Evolutionary conservation across 1,140 invertebrate species (phyloP).

Genomic region (Babylonia areolata): DNA sequence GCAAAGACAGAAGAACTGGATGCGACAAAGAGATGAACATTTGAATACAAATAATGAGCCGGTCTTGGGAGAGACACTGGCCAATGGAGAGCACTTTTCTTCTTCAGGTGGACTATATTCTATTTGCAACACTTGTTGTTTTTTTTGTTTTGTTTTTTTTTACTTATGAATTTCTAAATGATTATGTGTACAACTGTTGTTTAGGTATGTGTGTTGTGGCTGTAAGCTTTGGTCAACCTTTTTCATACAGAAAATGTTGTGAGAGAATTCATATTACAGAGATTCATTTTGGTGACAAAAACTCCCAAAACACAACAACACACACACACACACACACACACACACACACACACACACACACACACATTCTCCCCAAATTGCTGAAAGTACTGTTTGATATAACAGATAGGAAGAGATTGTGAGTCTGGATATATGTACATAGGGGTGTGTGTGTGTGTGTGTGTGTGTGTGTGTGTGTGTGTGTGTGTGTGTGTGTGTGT

Average conservation of each 20-base stretch:
- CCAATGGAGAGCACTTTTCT: not conserved
- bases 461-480: not conserved
- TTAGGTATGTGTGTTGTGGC: no score
- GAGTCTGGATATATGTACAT: not conserved
- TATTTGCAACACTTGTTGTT: not conserved
- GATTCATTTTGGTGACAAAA: no score
- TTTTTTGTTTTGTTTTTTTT: no score
- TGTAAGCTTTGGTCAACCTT: no score
- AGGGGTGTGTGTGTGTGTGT: not conserved
- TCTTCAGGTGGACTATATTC: not conserved
- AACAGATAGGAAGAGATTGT: not conserved
- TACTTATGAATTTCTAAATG: no score
- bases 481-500: not conserved
- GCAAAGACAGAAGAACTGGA: constrained; percentile 52
- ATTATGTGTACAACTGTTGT: no score
- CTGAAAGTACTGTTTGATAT: not conserved
- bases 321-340: no score
- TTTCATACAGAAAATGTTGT: no score
- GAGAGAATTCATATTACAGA: no score
- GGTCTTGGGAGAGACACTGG: not conserved
- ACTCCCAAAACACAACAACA: no score
- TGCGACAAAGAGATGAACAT: constrained; percentile 48
- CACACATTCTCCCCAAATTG: no score
- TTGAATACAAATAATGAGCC: not conserved
- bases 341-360: no score